Evolutionary conservation across 2,797 vertebrate genomes (phyloP), one percentile per base, ranked within the genome.

Genomic region (Gadopsis bispinosus): DNA sequence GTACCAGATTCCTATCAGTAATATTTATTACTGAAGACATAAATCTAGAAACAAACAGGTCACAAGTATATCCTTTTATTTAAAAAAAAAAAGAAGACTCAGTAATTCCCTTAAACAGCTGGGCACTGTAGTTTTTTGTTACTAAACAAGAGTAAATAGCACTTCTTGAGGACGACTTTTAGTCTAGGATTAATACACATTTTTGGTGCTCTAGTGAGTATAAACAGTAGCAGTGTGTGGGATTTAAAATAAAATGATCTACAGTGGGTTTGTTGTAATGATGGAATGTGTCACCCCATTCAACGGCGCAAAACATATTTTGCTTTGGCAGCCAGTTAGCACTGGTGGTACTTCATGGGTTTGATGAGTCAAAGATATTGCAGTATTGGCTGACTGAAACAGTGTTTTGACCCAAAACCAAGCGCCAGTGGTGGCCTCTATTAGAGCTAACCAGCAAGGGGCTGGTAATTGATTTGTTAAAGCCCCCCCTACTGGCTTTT

Each of bases 381-480:
- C 35, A 31, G 54, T 47, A 59, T 68, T 73, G 50, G 26, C 48
- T 51, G 76, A 50, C 45, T 37, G 35, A 81, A 80, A 37, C 17
- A 29, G 45, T 61, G n/a, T 31, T 12, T 53, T 47, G 16, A 54
- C 69, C 69, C 16, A 71, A 54, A 70, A 67, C 62, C 5, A 53
- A 17, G 3, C 16, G 26, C 37, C 9, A 0, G 11, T 22, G 53
- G 19, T 54, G 64, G 72, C 35, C 37, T 67, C n/a, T 48, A 29
- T 65, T 75, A 53, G 20, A 64, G 54, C 31, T 20, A 68, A 22
- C 43, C 77, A 77, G 83, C 51, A 60, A 33, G 29, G 47, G 54
- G 69, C 86, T 73, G 80, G 74, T 89, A 89, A 92, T 87, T 90
- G 85, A 93, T 93, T 91, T 88, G 85, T 88, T 82, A 55, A 72